Base-by-base conservation (phyloP, 2,888 invertebrate species). In the Acleris cristana region DNA sequence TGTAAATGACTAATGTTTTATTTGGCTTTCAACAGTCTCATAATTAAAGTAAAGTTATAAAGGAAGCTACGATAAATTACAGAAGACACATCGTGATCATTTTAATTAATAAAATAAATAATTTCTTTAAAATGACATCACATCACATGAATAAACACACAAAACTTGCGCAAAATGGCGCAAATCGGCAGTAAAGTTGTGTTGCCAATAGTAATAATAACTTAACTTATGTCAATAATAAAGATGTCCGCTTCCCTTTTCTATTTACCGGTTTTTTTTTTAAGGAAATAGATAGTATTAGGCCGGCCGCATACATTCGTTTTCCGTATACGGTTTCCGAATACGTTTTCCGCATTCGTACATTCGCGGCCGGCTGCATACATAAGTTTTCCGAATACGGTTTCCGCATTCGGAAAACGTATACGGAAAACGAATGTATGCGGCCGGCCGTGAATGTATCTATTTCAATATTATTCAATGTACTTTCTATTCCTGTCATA, bases 1-100 rank as follows among this genome's bases (percentile, higher is more conserved):
- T 54, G 62, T 53, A 63, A 67, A 67, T 19, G 53, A 34, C 58
- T 63, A 63, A 54, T 62, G 10, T 16, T 52, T 63, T 57, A 54
- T 67, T 63, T 67, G 63, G 63, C 67, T 54, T 63, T n/a, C 26
- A 19, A 58, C 62, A 67, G 67, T 67, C 67, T 63, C 53, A 58
- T 58, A 48, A 54, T 63, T 67, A 49, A 53, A 48, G 19, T 62
- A 40, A 4, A 21, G 19, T 16, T 63, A 63, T 14, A 62, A 19
- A 63, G 57, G 63, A 63, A 63, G 53, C 63, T 67, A 57, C 16
- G 26, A 10, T 54, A 67, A 67, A 63, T 58, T 26, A 67, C 49
- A 58, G 26, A 66, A 54, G 57, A 63, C 49, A 58, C 57, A 10
- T 62, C 3, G 57, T 54, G 48, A n/a, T 58, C 34, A 12, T 49